Evolutionary conservation across 2,113 vertebrate species (phyloP).

Genomic region (Thinocorus orbignyianus): DNA sequence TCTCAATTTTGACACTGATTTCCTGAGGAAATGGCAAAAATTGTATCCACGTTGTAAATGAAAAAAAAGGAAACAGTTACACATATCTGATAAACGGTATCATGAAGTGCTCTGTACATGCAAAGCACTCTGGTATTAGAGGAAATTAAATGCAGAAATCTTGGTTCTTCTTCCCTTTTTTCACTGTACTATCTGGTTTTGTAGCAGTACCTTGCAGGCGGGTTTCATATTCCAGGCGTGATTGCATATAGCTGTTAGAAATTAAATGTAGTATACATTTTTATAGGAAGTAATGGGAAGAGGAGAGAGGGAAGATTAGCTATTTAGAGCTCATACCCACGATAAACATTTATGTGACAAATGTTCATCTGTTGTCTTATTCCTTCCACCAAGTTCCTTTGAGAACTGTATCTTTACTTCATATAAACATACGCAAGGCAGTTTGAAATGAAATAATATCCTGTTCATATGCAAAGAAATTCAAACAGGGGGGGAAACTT

Average conservation of each 20-base stretch:
- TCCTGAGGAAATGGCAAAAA: not conserved
- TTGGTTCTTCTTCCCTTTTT: not conserved
- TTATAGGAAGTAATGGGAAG: not conserved
- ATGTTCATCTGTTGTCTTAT: not conserved
- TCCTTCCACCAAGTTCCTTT: not conserved
- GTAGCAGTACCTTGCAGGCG: not conserved
- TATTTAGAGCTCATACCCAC: not conserved
- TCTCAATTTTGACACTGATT: not conserved
- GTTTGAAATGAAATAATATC: not conserved
- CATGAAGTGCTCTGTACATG: not conserved
- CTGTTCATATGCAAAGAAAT: not conserved
- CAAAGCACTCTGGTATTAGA: not conserved
- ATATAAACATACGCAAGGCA: not conserved
- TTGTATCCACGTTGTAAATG: not conserved
- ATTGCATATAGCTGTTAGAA: not conserved
- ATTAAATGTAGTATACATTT: not conserved
- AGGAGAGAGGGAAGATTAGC: not conserved
- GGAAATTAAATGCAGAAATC: not conserved
- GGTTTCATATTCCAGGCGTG: not conserved
- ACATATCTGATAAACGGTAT: not conserved
- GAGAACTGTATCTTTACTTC: not conserved
- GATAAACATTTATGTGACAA: not conserved
- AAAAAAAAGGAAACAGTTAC: not conserved
- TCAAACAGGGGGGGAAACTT: not conserved
- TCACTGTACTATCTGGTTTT: not conserved